Evolutionary conservation across 2,888 invertebrate species (phyloP).

Genomic region (Sesia bembeciformis): DNA sequence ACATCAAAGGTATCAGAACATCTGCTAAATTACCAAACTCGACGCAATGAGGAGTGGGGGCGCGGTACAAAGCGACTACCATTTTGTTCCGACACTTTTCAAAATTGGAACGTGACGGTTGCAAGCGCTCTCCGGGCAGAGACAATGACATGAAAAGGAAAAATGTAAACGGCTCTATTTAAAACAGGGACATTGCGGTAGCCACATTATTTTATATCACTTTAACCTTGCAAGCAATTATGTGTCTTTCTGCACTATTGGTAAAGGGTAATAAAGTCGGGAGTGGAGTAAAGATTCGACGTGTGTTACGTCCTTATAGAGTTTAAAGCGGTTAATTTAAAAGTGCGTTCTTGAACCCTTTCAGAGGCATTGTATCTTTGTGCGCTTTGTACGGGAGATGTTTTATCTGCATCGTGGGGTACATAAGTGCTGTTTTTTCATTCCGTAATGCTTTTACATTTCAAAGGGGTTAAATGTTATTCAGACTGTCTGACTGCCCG

Average conservation of each 20-base stretch:
- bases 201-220: constrained; percentile 53
- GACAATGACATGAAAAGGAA: constrained; percentile 75
- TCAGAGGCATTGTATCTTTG: constrained; percentile 75
- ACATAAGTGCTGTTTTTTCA: constrained; percentile 75
- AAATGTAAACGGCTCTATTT: constrained; percentile 73
- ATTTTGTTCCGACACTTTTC: constrained; percentile 75
- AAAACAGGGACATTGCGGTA: constrained; percentile 55
- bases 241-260: constrained; percentile 8
- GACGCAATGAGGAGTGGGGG: constrained; percentile 39
- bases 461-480: constrained; percentile 74
- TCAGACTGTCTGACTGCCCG: constrained; percentile 58
- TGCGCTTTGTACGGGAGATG: constrained; percentile 73
- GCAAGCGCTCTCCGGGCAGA: constrained; percentile 68
- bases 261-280: constrained; percentile 21
- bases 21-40: constrained; percentile 67
- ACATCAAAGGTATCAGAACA: constrained; percentile 59
- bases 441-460: constrained; percentile 75
- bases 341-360: constrained; percentile 76
- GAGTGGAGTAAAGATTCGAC: constrained; percentile 24
- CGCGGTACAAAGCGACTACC: constrained; percentile 64
- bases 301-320: constrained; percentile 37
- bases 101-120: constrained; percentile 75
- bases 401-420: constrained; percentile 72
- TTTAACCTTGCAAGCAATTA: constrained; percentile 26
- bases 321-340: constrained; percentile 62